These are phyloP conservation scores for Drosophila tripunctata DNA, from an alignment of 2,888 invertebrate species.

Conservation along the genomic window DNA sequence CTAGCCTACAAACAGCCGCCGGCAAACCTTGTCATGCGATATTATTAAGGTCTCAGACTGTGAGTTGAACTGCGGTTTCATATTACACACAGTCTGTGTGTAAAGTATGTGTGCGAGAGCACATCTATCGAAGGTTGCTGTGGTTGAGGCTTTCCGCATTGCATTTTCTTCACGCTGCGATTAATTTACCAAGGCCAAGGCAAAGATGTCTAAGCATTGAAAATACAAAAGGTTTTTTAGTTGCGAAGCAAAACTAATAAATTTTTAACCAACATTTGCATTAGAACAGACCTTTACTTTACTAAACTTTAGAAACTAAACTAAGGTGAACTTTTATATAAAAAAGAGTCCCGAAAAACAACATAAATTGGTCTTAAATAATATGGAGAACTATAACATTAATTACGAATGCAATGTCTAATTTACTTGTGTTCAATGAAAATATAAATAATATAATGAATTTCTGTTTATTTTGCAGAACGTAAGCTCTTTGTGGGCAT, in stretches of 20 bases:
- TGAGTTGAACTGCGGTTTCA: constrained; percentile 37
- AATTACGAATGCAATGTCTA: neutral
- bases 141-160: constrained; percentile 59
- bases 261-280: too few species aligned
- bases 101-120: neutral
- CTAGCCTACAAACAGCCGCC: constrained; percentile 24
- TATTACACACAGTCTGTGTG: constrained; percentile 21
- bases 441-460: neutral
- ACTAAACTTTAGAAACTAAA: too few species aligned
- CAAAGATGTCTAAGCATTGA: neutral
- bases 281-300: too few species aligned
- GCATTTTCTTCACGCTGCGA: constrained; percentile 64
- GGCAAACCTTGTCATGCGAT: constrained; percentile 48
- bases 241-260: too few species aligned
- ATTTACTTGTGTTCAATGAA: too few species aligned
- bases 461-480: constrained; percentile 86
- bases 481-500: constrained; percentile 99
- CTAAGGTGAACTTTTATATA: too few species aligned
- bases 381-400: too few species aligned
- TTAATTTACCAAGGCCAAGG: constrained; percentile 77
- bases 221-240: too few species aligned
- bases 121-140: constrained; percentile 31
- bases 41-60: constrained; percentile 28
- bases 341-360: too few species aligned
- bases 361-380: too few species aligned